Evolutionary conservation across 2,888 invertebrate genomes (phyloP), one percentile per base, ranked within the genome.

Genomic region (Mythimna pallens): DNA sequence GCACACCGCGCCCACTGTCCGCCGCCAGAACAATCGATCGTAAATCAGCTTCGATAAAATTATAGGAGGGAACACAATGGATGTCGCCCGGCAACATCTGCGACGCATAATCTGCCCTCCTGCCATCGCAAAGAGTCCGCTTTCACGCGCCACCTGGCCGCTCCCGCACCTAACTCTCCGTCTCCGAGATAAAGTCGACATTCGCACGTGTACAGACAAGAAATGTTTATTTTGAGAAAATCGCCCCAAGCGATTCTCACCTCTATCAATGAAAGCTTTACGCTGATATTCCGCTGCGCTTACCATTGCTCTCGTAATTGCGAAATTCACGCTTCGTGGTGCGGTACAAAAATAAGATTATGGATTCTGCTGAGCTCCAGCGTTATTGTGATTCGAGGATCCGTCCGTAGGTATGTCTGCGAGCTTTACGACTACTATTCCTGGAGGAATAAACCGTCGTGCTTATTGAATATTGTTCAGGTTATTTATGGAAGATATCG

Each of bases 271-370:
- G 79, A 84, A 77, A 83, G 74, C 74, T 83, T 92, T 93, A 83
- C 90, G 93, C 85, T 89, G 89, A 89, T 88, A 91, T 91, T 96
- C 87, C 92, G 87, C 72, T 90, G 90, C 73, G 77, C 70, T 72
- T 65, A 78, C 78, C 80, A 80, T 76, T 80, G 89, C 88, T 90
- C 92, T 92, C 93, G 93, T 96, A 96, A 96, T 96, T 96, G 96
- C 96, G 94, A 96, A 96, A 96, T 96, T 96, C 95, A 96, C 96
- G 96, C 96, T 96, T 92, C 94, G 94, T 89, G 93, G 96, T 94
- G 96, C 96, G 94, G 96, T 95, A 95, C 96, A 96, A 96, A 96
- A 96, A 96, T 96, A 96, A 96, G 96, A 95, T 96, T 96, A 96
- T 96, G 96, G 96, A 96, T 96, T 96, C 96, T 91, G 94, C 94